Base-by-base conservation (phyloP, 2,888 invertebrate species). In the Geotrupes spiniger region DNA sequence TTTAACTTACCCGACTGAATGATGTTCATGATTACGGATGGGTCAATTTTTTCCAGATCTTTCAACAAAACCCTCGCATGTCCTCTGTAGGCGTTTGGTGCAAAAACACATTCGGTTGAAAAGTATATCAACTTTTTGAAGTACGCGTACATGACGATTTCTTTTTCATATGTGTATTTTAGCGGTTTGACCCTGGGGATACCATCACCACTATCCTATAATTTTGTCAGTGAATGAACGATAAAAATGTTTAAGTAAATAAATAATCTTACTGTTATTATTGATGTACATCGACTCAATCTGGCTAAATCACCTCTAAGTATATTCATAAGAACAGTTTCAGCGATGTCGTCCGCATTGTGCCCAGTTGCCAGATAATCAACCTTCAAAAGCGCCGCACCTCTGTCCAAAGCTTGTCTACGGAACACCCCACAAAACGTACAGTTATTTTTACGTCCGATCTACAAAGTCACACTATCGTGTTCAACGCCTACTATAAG, bases 91-190 rank as follows among this genome's bases (percentile, higher is more conserved):
- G 99, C 97, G 76, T 99, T 95, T 0, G 99, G 99, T 1, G 98
- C 93, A 76, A 97, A 99, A 38, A 95, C 86, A 75, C 99, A 99
- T 74, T 99, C 99, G 0, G 99, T 99, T 1, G 97, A 97, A 74
- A 99, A 99, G 71, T 99, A 99, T 5, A 97, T 87, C 17, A 99
- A 75, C 65, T 92, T 90, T 69, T 93, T 92, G 70, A 92, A 97
- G 70, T 98, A 92, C 0, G 99, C 98, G 75, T 99, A 97, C 93
- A 97, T 94, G 0, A 98, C 99, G 66, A 99, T 99, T 77, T 99
- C 99, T 68, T 98, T 98, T 71, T 99, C 99, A 71, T 97, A 99
- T 0, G 94, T 87, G 69, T 97, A 98, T 69, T 98, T 98, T 29
- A 98, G 81, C 0, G 97, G 97, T 68, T 98, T 98, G 11, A 94